These are phyloP conservation scores for Brenthis ino DNA, from an alignment of 2,888 invertebrate genomes.

Conservation along the genomic window DNA sequence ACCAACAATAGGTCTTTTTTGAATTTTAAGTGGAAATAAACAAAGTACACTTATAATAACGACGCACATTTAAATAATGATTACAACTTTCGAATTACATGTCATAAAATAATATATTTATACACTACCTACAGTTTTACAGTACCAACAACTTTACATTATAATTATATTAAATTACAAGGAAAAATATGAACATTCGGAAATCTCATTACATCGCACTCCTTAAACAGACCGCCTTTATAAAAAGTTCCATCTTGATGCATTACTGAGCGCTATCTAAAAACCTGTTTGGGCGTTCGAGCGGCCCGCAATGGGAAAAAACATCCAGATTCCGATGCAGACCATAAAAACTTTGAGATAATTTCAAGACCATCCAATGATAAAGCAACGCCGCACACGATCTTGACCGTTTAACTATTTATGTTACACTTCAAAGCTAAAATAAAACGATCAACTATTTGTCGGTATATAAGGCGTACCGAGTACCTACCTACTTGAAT, in stretches of 20 bases:
- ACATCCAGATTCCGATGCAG: conserved; percentile 78
- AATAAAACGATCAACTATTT: conserved; percentile 43
- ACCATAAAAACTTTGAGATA: conserved; percentile 80
- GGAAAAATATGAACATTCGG: conserved; percentile 63
- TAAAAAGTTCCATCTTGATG: conserved; percentile 78
- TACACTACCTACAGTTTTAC: not conserved
- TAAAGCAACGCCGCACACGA: conserved; percentile 48
- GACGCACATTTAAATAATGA: too few species aligned
- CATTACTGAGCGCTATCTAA: conserved; percentile 81
- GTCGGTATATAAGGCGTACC: conserved; percentile 6
- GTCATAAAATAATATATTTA: not conserved
- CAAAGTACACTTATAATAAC: too few species aligned
- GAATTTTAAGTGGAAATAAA: too few species aligned
- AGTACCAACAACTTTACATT: conserved; percentile 13
- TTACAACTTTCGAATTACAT: not conserved
- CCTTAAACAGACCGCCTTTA: conserved; percentile 74
- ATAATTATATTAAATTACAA: conserved; percentile 41
- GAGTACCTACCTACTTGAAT: too few species aligned
- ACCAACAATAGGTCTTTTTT: too few species aligned
- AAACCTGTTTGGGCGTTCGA: conserved; percentile 79
- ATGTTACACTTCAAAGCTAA: conserved; percentile 58
- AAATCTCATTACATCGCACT: conserved; percentile 72
- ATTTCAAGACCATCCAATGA: conserved; percentile 73
- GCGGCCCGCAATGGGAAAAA: conserved; percentile 75
- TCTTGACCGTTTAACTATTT: conserved; percentile 62